These are phyloP conservation scores for Meteorus cinctellus DNA, from an alignment of 2,888 invertebrate genomes.

Conservation along the genomic window DNA sequence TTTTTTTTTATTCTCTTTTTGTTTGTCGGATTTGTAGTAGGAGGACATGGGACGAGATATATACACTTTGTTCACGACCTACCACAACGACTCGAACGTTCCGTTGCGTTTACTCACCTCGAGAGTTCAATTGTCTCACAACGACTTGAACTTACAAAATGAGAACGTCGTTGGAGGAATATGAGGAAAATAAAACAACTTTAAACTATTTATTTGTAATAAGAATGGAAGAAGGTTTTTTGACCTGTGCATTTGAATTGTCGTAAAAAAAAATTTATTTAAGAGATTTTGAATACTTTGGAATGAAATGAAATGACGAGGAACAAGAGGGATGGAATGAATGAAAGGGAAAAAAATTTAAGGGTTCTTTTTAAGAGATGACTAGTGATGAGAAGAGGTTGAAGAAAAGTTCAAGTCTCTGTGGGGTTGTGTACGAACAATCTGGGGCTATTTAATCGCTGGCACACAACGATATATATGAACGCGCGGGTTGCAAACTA, in stretches of 20 bases:
- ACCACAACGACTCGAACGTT: constrained; percentile 61
- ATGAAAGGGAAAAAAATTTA: not conserved
- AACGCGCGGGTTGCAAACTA: constrained; percentile 31
- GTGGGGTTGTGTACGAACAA: constrained; percentile 13
- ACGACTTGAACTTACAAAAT: constrained; percentile 4
- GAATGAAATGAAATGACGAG: not conserved
- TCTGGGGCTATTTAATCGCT: constrained; percentile 26
- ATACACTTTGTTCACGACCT: constrained; percentile 60
- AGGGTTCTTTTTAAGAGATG: not conserved
- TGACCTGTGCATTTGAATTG: not conserved
- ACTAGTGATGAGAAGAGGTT: not conserved
- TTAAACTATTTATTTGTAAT: not conserved
- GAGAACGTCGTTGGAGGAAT: not conserved
- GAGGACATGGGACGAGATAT: constrained; percentile 46
- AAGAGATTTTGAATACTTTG: not conserved
- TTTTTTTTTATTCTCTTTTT: not conserved
- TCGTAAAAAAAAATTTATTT: not conserved
- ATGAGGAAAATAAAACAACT: not conserved
- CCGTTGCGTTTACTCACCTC: constrained; percentile 25
- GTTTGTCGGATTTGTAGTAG: constrained; percentile 42
- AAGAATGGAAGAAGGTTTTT: not conserved
- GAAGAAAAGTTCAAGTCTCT: not conserved
- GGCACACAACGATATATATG: constrained; percentile 15
- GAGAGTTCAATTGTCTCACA: constrained; percentile 30
- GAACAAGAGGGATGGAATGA: not conserved